A percentile compares a stretch with the other conserved stretches of the same genome.
phyloP scores from a whole-genome alignment of 1,140 invertebrate species.

The Pogonognathellus flavescens region DNA sequence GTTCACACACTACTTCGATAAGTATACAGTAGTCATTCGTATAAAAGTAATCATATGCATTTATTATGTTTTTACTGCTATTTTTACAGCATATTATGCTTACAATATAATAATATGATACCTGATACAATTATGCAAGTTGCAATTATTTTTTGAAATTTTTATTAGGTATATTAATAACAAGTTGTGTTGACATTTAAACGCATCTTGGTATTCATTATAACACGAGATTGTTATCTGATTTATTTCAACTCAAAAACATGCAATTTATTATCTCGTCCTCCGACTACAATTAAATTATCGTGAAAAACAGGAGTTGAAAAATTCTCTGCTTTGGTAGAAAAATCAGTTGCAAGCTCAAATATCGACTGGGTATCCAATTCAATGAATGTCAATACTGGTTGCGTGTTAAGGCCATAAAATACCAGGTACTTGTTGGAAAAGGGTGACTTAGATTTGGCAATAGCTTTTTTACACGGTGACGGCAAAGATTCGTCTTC shows the following conservation, averaged over 20 bases:
- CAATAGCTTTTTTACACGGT: not conserved
- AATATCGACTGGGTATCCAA: not conserved
- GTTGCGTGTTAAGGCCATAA: not conserved
- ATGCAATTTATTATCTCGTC: conserved; percentile 51
- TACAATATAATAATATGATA: too few relatives aligned
- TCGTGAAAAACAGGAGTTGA: not conserved
- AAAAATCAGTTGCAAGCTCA: not conserved
- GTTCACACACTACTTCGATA: too few relatives aligned
- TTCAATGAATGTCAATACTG: not conserved
- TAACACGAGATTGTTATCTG: not conserved
- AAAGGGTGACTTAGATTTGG: not conserved
- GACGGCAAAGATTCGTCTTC: not conserved
- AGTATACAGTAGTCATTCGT: too few relatives aligned
- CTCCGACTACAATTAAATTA: conserved; percentile 41
- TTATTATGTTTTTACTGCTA: too few relatives aligned
- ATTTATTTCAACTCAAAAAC: conserved; percentile 2
- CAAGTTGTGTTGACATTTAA: too few relatives aligned
- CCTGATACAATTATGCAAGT: too few relatives aligned
- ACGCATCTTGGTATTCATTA: too few relatives aligned
- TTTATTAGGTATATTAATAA: too few relatives aligned
- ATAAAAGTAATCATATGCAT: too few relatives aligned
- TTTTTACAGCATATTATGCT: too few relatives aligned
- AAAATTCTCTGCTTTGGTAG: conserved; percentile 12
- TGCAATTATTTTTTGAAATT: too few relatives aligned
- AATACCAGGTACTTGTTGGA: not conserved